These are phyloP conservation scores for Rhopalosiphum nymphaeae DNA, from an alignment of 2,888 invertebrate species.

Conservation along the genomic window DNA sequence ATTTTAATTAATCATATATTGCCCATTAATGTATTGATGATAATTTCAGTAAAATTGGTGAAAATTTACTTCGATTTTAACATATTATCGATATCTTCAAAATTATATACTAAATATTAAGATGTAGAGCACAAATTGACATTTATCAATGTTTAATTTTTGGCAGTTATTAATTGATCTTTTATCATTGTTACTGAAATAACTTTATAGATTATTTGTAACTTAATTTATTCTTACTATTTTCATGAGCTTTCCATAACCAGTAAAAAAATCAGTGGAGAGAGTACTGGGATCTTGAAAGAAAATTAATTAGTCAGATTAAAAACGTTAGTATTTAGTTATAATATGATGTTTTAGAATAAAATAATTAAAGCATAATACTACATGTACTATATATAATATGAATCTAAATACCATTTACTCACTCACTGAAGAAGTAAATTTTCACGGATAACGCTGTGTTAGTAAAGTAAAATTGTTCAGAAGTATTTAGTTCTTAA, in stretches of 20 bases:
- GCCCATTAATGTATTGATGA: not conserved
- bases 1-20: not conserved
- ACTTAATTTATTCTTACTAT: not conserved
- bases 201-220: not conserved
- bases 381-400: too few relatives aligned
- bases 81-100: not conserved
- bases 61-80: not conserved
- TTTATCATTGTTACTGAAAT: not conserved
- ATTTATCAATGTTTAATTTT: not conserved
- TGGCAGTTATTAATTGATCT: not conserved
- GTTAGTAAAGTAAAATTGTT: not conserved
- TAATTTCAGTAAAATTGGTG: not conserved
- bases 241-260: not conserved
- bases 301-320: not conserved
- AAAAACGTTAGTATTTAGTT: not conserved
- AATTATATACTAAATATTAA: not conserved
- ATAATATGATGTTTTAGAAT: not conserved
- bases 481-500: not conserved
- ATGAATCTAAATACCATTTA: too few relatives aligned
- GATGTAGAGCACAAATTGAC: not conserved
- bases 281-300: not conserved
- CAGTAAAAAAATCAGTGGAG: not conserved
- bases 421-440: too few relatives aligned
- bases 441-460: not conserved
- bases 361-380: too few relatives aligned